These are phyloP conservation scores for Ametastegia equiseti DNA, from an alignment of 2,888 invertebrate genomes.

Conservation along the genomic window DNA sequence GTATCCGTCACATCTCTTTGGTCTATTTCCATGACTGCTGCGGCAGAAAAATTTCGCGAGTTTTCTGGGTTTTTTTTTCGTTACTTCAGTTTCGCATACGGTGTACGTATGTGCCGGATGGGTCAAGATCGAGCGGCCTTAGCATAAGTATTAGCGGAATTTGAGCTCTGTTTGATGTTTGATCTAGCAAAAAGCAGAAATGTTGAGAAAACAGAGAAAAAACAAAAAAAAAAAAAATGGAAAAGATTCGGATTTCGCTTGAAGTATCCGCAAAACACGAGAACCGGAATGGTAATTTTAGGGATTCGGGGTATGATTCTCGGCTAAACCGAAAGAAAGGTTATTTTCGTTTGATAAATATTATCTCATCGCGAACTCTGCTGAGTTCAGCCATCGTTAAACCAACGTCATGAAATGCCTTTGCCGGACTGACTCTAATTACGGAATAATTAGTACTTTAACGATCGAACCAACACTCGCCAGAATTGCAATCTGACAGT, in stretches of 20 bases:
- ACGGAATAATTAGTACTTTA: slow-evolving; percentile 2
- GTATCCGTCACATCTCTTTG: background rate
- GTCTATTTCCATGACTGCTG: too few species aligned
- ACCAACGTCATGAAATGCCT: background rate
- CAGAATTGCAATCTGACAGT: background rate
- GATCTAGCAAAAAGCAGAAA: background rate
- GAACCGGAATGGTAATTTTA: background rate
- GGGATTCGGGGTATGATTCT: background rate
- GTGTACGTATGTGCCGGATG: background rate
- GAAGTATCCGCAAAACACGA: background rate
- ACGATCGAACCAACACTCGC: slow-evolving; percentile 15
- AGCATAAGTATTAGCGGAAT: background rate
- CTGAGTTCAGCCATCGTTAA: slow-evolving; percentile 5
- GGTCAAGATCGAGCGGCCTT: background rate
- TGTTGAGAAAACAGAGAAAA: background rate
- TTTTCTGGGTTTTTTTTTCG: too few species aligned
- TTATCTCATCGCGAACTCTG: slow-evolving; percentile 37
- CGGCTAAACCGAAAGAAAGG: background rate
- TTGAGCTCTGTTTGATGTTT: background rate
- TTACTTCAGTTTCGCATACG: too few species aligned
- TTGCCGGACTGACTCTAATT: slow-evolving; percentile 2
- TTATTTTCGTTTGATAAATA: slow-evolving; percentile 41
- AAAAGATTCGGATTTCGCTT: background rate
- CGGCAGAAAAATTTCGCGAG: too few species aligned
- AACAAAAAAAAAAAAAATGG: background rate